phyloP scores from a whole-genome alignment of 2,113 vertebrate species.

The Elephantulus edwardii region DNA sequence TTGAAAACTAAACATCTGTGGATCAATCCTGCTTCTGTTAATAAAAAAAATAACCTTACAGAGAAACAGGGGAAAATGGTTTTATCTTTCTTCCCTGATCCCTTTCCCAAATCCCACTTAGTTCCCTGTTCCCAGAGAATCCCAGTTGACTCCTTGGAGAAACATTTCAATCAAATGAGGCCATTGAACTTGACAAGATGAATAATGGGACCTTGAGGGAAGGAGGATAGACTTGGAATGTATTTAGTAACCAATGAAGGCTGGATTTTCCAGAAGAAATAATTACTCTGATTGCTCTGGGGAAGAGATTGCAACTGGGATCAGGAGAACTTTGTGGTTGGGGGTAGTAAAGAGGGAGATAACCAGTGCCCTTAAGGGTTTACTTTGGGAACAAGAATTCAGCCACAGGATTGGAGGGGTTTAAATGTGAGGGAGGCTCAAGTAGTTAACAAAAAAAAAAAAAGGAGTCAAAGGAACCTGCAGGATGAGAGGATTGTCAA shows the following conservation, averaged over 20 bases:
- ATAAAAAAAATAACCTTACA: no score
- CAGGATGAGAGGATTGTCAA: background rate
- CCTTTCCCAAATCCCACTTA: background rate
- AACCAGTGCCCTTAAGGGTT: background rate
- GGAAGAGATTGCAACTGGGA: background rate
- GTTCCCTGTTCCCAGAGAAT: background rate
- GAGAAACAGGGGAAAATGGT: no score
- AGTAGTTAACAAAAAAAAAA: no score
- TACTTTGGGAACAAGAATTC: background rate
- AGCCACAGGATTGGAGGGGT: background rate
- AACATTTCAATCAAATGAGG: slow-evolving; percentile 35
- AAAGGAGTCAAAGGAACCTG: background rate
- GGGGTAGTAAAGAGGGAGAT: rapidly evolving
- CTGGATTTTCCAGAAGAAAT: background rate
- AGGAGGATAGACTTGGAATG: background rate
- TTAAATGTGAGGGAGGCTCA: background rate
- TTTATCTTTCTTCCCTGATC: background rate
- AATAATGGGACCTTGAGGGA: slow-evolving; percentile 42
- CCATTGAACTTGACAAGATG: background rate
- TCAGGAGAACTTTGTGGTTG: background rate
- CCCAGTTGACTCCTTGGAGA: slow-evolving; percentile 28
- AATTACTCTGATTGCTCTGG: background rate
- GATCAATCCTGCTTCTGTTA: background rate
- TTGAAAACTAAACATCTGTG: background rate
- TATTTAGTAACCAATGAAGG: background rate